These are phyloP conservation scores for Centropyge bicolor DNA, from an alignment of 2,797 vertebrate genomes.

Conservation along the genomic window DNA sequence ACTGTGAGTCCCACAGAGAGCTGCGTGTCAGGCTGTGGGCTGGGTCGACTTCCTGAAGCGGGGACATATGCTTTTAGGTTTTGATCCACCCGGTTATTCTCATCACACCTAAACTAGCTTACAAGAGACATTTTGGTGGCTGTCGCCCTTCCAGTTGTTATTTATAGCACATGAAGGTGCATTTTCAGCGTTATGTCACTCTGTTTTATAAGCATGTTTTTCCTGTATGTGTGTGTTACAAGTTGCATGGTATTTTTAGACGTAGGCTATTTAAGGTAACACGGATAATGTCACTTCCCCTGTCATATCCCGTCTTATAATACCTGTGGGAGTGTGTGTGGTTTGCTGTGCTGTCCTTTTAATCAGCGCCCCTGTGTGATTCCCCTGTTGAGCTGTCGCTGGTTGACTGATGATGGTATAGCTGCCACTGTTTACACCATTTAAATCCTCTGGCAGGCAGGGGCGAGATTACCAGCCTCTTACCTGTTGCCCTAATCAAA, in stretches of 20 bases:
- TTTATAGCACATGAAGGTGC: background rate
- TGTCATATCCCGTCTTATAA: conserved; percentile 43
- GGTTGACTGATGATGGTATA: conserved; percentile 60
- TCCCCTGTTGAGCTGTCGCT: conserved; percentile 62
- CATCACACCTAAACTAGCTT: conserved; percentile 16
- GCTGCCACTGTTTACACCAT: conserved; percentile 61
- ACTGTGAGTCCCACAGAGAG: conserved; percentile 48
- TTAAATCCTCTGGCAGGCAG: conserved; percentile 66
- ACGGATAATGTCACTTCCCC: conserved; percentile 61
- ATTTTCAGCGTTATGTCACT: background rate
- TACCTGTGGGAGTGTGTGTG: conserved; percentile 48
- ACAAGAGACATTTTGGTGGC: background rate
- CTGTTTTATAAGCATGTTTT: background rate
- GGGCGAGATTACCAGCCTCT: conserved; percentile 77
- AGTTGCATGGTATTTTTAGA: conserved; percentile 44
- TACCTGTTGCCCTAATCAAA: conserved; percentile 81
- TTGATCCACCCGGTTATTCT: conserved; percentile 22
- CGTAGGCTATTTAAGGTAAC: conserved; percentile 46
- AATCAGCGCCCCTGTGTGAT: conserved; percentile 72
- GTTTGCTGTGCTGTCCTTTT: conserved; percentile 64
- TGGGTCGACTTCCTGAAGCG: conserved; percentile 50
- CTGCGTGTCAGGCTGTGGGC: conserved; percentile 11
- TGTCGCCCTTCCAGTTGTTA: background rate
- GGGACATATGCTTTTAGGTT: conserved; percentile 52
- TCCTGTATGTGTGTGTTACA: background rate